Base-by-base conservation (phyloP, 2,888 invertebrate genomes). In the Sericinus montela region DNA sequence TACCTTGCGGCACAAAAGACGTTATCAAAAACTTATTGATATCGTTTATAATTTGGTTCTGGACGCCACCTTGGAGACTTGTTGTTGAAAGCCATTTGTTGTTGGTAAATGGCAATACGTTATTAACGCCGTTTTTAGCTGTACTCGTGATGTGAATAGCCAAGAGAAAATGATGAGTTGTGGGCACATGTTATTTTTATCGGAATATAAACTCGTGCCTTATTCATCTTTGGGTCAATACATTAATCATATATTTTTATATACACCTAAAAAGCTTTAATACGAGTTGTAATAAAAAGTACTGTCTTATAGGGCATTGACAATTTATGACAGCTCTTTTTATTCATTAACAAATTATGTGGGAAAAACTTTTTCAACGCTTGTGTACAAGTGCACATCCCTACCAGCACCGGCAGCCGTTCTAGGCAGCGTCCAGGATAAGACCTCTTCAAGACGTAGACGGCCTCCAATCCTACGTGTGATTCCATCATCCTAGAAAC, bases 11-110 rank as follows among this genome's bases (percentile, higher is more conserved):
- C 79, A 80, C 74, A 79, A 74, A 75, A 72, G 74, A 72, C 70
- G 75, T 83, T 86, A 86, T 86, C 84, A 83, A 80, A 80, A 84
- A 84, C 83, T 82, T 73, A 83, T 84, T 86, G 77, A 78, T 72
- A 75, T 75, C 64, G 67, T 65, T 71, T 69, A 75, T 69, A 72
- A 66, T 67, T 73, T 65, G 68, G 69, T 64, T 66, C 61, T 63
- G 62, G 63, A 71, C 72, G 65, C 72, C 74, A 75, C 72, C 76
- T 70, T 66, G 59, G 72, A 68, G 75, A 80, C 78, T 75, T 68
- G 76, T 73, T 79, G n/a, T 72, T 70, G 68, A 66, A 72, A 67
- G 65, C 71, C 68, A 77, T 84, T 81, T 78, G 75, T 80, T 76
- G 73, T 75, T 48, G 42, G 53, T 56, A 58, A 58, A 62, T 71